Evolutionary conservation across 2,113 vertebrate species (phyloP).

Genomic region (Rafetus swinhoei): DNA sequence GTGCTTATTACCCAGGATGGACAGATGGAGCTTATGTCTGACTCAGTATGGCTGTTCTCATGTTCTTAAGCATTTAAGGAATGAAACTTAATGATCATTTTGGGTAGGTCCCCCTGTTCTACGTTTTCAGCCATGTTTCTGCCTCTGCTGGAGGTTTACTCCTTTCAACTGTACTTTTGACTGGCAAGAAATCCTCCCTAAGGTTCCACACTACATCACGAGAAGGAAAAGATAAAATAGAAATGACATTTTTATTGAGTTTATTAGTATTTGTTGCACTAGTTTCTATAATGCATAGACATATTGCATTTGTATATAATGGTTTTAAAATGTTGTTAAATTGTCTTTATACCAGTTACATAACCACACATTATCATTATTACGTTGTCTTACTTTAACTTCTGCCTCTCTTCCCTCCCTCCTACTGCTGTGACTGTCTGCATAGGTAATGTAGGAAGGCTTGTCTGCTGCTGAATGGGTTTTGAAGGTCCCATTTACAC

Average conservation of each 20-base stretch:
- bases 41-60: too few relatives aligned
- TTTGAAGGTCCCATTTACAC: not conserved
- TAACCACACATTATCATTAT: rapidly evolving
- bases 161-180: not conserved
- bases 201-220: not conserved
- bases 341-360: rapidly evolving
- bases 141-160: not conserved
- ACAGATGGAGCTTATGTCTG: too few relatives aligned
- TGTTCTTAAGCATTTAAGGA: not conserved
- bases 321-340: rapidly evolving
- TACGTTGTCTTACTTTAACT: not conserved
- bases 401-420: not conserved
- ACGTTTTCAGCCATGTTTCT: not conserved
- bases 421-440: not conserved
- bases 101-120: rapidly evolving
- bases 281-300: not conserved
- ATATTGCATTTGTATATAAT: rapidly evolving
- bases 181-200: not conserved
- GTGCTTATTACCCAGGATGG: too few relatives aligned
- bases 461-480: not conserved
- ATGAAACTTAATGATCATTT: not conserved
- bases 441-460: not conserved
- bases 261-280: not conserved
- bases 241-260: not conserved
- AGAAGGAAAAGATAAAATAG: not conserved